Percentiles rank a stretch among this genome's conserved stretches.
Conservation (phyloP, 2,797 vertebrate genomes). For the Falco concolor region DNA sequence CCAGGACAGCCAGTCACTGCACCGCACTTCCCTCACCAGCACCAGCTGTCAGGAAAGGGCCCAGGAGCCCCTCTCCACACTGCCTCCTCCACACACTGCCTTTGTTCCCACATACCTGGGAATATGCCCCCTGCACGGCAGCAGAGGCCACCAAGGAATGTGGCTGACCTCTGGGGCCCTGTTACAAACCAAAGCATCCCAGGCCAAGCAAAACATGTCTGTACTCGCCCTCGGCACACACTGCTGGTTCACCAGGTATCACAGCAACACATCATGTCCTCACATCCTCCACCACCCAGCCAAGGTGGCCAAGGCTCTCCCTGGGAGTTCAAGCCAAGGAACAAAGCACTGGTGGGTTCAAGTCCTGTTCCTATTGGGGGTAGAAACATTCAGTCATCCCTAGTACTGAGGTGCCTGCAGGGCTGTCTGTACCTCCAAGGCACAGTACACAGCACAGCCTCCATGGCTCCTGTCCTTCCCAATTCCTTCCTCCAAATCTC, state of each 20-base stretch:
- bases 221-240: rapidly evolving
- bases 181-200: not conserved
- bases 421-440: not conserved
- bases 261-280: not conserved
- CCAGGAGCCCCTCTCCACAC: not conserved
- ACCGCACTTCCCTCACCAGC: not conserved
- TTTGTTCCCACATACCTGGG: not conserved
- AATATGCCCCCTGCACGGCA: rapidly evolving
- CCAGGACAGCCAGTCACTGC: not conserved
- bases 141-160: not conserved
- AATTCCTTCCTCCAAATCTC: not conserved
- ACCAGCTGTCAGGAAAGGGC: not conserved
- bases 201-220: not conserved
- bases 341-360: not conserved
- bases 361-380: rapidly evolving
- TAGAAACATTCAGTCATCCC: not conserved
- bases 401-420: rapidly evolving
- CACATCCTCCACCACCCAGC: rapidly evolving
- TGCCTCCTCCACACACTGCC: not conserved
- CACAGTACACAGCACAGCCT: not conserved
- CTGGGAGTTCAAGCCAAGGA: not conserved
- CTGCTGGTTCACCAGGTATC: rapidly evolving
- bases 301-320: rapidly evolving
- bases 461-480: not conserved
- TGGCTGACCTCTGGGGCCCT: not conserved